Evolutionary conservation across 2,888 invertebrate species (phyloP).

Genomic region (Thera obeliscata): DNA sequence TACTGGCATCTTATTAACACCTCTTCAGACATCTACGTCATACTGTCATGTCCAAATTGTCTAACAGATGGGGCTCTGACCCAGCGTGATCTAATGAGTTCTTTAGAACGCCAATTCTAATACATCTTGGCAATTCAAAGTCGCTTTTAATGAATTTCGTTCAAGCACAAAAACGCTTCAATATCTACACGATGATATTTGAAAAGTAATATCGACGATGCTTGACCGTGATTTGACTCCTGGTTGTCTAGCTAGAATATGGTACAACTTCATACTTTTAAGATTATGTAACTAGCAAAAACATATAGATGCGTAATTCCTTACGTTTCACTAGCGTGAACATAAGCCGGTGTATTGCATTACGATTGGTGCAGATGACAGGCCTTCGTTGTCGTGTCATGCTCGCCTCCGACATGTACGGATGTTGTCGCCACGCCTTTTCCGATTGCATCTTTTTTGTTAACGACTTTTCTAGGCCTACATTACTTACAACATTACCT

Average conservation of each 20-base stretch:
- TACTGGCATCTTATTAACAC: conserved; percentile 71
- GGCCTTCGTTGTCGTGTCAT: conserved; percentile 53
- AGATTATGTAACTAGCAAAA: not conserved
- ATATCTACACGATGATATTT: conserved; percentile 61
- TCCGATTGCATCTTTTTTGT: conserved; percentile 58
- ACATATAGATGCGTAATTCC: not conserved
- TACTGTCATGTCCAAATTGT: conserved; percentile 46
- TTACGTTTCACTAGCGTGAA: conserved; percentile 7
- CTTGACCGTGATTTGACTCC: conserved; percentile 37
- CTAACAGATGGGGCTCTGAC: conserved; percentile 49
- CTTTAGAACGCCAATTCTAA: conserved; percentile 63
- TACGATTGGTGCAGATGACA: conserved; percentile 40
- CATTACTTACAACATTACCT: conserved; percentile 42
- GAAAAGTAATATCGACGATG: conserved; percentile 56
- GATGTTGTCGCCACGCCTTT: conserved; percentile 57
- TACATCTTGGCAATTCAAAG: conserved; percentile 59
- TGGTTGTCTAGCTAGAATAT: conserved; percentile 22
- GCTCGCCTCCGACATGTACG: conserved; percentile 52
- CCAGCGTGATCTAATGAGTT: conserved; percentile 67
- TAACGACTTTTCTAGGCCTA: conserved; percentile 35
- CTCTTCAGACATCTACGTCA: conserved; percentile 68
- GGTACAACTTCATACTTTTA: too few relatives aligned
- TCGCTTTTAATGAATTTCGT: conserved; percentile 62
- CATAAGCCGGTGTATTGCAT: conserved; percentile 46
- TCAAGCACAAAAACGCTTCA: conserved; percentile 56